Base-by-base conservation (phyloP, 92 coral and sea anemone species). In the Zoanthus sociatus region DNA sequence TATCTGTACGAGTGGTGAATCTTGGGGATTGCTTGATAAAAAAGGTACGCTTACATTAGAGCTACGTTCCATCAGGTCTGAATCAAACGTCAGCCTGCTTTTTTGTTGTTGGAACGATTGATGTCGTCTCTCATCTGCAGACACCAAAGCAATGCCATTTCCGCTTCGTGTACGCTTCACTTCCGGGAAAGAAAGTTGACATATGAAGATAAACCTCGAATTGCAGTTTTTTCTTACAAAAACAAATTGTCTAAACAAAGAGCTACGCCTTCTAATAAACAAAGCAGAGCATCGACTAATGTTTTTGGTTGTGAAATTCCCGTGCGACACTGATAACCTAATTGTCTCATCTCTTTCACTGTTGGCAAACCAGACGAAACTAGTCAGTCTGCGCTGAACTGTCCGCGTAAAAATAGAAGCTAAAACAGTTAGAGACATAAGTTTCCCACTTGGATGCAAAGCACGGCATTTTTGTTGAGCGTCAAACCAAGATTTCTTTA, bases 401-500 rank as follows among this genome's bases (percentile, higher is more conserved):
- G 26, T 18, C 53, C 37, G 30, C 26, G 75, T 61, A 47, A 81
- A 7, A 46, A 2, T 50, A 11, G 51, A 21, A 60, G 63, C 76
- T 81, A 74, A 81, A 81, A 46, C 46, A 15, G 37, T 77, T 9
- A 33, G 30, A 44, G 85, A 64, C 21, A 63, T 44, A 14, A 81
- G 85, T 15, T 47, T 14, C 18, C 73, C 73, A 9, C 45, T 15
- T 63, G 37, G 54, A 21, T 66, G 76, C 46, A 45, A 47, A 81
- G 51, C 13, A 45, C 56, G 85, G 21, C 85, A 81, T 66, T 81
- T 56, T 26, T 51, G 42, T 2, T 20, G 46, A 46, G 85, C 73
- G 7, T 67, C 63, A 51, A 81, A 66, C 85, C 85, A 81, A 16
- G 85, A 66, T 81, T 81, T 81, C 47, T 44, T 81, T 30, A 81